Evolutionary conservation across 37 sponge, comb jelly and placozoan species (phyloP).

Genomic region (Bolinopsis microptera): DNA sequence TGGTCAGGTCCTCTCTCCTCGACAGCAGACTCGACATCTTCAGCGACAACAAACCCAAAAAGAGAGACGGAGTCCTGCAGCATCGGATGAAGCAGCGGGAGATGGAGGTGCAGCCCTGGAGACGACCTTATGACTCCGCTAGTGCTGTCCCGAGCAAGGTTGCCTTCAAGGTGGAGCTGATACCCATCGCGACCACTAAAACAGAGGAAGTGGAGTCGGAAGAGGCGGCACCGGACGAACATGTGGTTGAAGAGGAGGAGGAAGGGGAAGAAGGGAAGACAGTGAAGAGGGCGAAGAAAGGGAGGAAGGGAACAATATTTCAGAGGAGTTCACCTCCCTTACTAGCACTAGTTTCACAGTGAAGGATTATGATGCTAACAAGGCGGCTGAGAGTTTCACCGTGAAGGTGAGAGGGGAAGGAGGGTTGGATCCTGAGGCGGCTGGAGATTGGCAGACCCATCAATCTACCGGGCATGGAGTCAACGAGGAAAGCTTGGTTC

Average conservation of each 20-base stretch:
- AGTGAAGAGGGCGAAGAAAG: too few relatives aligned
- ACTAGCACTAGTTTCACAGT: background rate
- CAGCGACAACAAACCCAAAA: slow-evolving; percentile 29
- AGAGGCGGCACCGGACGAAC: too few relatives aligned
- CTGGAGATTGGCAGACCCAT: background rate
- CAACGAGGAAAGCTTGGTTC: background rate
- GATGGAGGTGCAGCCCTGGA: background rate
- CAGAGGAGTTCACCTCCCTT: background rate
- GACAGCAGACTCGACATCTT: slow-evolving; percentile 39
- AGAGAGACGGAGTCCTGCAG: background rate
- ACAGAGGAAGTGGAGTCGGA: background rate
- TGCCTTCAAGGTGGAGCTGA: background rate
- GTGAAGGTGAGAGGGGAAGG: background rate
- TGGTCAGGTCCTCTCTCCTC: slow-evolving; percentile 11
- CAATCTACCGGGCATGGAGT: background rate
- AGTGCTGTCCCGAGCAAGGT: background rate
- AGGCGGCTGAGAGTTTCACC: background rate
- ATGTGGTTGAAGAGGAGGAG: too few relatives aligned
- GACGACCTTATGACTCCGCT: background rate
- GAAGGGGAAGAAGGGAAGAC: too few relatives aligned
- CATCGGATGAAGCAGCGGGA: background rate
- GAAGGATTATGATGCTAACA: background rate
- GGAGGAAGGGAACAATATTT: background rate
- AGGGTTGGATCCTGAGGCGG: background rate
- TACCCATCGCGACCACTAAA: too few relatives aligned